Base-by-base conservation (phyloP, 2,888 invertebrate species). In the Spialia ferax region DNA sequence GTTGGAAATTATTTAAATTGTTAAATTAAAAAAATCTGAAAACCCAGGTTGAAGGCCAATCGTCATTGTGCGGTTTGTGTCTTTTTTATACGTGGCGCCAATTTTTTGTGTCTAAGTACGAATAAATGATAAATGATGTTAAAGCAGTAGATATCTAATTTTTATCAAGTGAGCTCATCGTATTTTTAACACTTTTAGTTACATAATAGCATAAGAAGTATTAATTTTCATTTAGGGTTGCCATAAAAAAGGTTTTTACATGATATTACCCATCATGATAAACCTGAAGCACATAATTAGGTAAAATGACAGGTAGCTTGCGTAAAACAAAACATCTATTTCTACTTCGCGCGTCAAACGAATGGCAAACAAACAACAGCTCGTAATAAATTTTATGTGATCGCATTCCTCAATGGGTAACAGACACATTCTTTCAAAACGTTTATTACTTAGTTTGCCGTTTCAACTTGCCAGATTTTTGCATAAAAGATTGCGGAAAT, bases 1-100 rank as follows among this genome's bases (percentile, higher is more conserved):
- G 35, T 11, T 38, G 38, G 22, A 22, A 57, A 59, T 23, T 42
- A n/a, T 42, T 10, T 55, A 1, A 10, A 2, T 45, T 8, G 20
- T 20, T 15, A 42, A 18, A 48, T 20, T 8, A 48, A 20, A 10
- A 48, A 57, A 18, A 23, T 29, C 29, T 22, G 13, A n/a, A 18
- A 5, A 10, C 59, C 65, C 61, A 68, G 69, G 76, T 81, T 81
- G 81, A 84, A 84, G 83, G 83, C 76, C 79, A 64, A 13, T 70
- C 70, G 73, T 62, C 74, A 73, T 75, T 70, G 55, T 20, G 20
- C 32, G 20, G 11, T 10, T 35, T 29, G 6, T 15, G 29, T 73
- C 68, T 74, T 75, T 70, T 75, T 74, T 63, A 68, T 70, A 57
- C 29, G 69, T 75, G 84, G 84, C 84, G 84, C 83, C 84, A 83